Conservation (phyloP, 2,113 vertebrate genomes). For the Aplodontia rufa region DNA sequence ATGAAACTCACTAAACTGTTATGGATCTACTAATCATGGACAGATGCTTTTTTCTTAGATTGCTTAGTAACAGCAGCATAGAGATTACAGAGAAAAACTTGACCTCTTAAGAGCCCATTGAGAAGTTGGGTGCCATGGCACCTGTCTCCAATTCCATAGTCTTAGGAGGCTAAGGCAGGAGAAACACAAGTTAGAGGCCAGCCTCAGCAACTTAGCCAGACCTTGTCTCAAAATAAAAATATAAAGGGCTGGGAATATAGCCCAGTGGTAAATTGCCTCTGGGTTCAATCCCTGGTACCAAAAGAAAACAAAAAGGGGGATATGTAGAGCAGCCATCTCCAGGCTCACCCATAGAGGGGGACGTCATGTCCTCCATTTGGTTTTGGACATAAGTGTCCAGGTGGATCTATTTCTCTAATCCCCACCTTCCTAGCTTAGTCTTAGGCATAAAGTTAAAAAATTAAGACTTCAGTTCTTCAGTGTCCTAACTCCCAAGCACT, state of each 20-base stretch:
- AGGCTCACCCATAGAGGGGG: rapidly evolving
- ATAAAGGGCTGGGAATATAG: too few species aligned
- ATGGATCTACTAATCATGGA: neutral
- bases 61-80: neutral
- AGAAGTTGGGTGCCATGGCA: neutral
- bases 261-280: too few species aligned
- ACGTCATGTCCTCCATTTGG: neutral
- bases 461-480: neutral
- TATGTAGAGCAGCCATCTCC: neutral
- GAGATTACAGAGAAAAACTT: neutral
- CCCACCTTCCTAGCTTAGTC: neutral
- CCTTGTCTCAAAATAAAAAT: too few species aligned
- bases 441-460: neutral
- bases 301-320: too few species aligned
- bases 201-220: too few species aligned
- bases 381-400: rapidly evolving
- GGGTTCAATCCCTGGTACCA: too few species aligned
- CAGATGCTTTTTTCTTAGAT: neutral
- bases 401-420: neutral
- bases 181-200: too few species aligned
- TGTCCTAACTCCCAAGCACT: neutral
- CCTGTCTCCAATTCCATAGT: too few species aligned
- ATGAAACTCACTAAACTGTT: neutral
- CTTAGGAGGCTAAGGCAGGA: too few species aligned
- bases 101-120: neutral